These are phyloP conservation scores for Chelidonichthys spinosus DNA, from an alignment of 2,797 vertebrate genomes.

Conservation along the genomic window DNA sequence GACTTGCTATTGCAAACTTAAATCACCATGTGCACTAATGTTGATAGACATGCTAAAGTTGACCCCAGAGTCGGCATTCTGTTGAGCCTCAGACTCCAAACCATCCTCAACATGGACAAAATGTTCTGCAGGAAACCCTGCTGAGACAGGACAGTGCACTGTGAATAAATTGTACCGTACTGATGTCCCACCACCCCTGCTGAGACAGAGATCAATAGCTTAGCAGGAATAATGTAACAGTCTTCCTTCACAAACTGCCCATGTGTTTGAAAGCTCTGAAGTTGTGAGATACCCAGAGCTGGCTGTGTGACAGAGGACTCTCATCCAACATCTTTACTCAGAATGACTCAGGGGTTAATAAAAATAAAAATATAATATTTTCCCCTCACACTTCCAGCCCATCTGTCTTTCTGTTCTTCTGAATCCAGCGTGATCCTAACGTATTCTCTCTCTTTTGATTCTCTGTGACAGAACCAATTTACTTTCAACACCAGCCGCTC, in stretches of 20 bases:
- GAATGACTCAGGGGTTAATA: constrained; percentile 36
- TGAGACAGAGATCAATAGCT: constrained; percentile 45
- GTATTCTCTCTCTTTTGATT: constrained; percentile 38
- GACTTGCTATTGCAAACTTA: not conserved
- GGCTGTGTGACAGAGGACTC: constrained; percentile 25
- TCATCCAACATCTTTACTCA: constrained; percentile 23
- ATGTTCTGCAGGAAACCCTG: constrained; percentile 4
- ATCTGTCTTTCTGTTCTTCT: constrained; percentile 10
- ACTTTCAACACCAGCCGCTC: constrained; percentile 58
- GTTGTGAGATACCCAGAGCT: constrained; percentile 13
- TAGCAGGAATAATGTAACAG: constrained; percentile 30
- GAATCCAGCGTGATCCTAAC: constrained; percentile 5
- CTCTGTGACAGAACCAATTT: constrained; percentile 66
- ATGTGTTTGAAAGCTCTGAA: constrained; percentile 43
- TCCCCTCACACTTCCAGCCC: not conserved
- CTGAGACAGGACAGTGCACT: constrained; percentile 2
- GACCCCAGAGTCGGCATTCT: not conserved
- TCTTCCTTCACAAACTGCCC: constrained; percentile 32
- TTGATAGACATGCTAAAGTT: not conserved
- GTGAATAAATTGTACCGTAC: constrained; percentile 32
- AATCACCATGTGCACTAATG: not conserved
- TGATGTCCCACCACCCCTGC: constrained; percentile 35
- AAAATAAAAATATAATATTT: constrained; percentile 22
- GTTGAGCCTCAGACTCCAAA: constrained; percentile 12
- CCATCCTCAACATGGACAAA: not conserved